A percentile compares a stretch with the other conserved stretches of the same genome.
phyloP scores from a whole-genome alignment of 2,888 invertebrate genomes.

The Agrochola litura region DNA sequence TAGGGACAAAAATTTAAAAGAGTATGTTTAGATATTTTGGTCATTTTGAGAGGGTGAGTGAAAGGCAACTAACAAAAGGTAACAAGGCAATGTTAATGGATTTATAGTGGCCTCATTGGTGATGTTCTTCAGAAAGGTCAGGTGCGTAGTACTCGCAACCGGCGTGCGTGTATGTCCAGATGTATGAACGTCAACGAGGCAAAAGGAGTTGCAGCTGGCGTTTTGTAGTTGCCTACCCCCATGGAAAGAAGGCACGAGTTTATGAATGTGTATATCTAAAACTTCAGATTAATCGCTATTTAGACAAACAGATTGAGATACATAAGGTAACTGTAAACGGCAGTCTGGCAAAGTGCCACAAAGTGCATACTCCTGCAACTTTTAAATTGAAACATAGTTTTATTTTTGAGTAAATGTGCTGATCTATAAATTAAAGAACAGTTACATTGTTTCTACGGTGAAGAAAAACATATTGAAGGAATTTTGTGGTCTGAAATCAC shows the following conservation, averaged over 20 bases:
- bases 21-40: no score
- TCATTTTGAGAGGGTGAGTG: no score
- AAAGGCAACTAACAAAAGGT: no score
- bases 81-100: no score
- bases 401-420: constrained; percentile 17
- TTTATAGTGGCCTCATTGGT: not conserved
- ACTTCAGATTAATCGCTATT: constrained; percentile 1
- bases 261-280: not conserved
- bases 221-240: not conserved
- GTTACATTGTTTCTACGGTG: not conserved
- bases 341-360: constrained; percentile 42
- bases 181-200: not conserved
- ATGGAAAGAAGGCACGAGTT: not conserved
- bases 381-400: constrained; percentile 39
- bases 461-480: not conserved
- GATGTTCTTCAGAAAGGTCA: not conserved
- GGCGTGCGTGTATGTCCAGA: not conserved
- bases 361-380: constrained; percentile 20
- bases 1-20: no score
- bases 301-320: constrained; percentile 22
- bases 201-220: not conserved
- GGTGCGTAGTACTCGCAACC: not conserved
- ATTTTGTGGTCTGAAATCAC: not conserved
- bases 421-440: not conserved
- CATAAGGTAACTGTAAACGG: constrained; percentile 15